phyloP scores from a whole-genome alignment of 1,140 invertebrate species.

The Protaetia brevitarsis region DNA sequence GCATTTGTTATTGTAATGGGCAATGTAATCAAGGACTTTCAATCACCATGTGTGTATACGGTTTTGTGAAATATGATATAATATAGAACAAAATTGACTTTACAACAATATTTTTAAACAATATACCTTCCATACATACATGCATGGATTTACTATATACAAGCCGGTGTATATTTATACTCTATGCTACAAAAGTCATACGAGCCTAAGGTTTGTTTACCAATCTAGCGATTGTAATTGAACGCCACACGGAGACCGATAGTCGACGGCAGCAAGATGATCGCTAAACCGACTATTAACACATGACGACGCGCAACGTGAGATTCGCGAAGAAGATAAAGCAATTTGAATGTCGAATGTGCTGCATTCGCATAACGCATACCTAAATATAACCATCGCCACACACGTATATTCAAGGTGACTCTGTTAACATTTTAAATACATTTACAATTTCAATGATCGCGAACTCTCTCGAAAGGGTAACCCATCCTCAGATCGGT shows the following conservation, averaged over 20 bases:
- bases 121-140: too few species aligned
- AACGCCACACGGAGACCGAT: neutral
- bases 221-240: neutral
- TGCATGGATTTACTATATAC: too few species aligned
- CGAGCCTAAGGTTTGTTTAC: too few species aligned
- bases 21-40: too few species aligned
- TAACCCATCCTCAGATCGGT: neutral
- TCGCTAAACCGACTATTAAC: neutral
- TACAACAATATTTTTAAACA: too few species aligned
- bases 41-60: too few species aligned
- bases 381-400: constrained; percentile 7
- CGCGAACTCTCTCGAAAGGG: neutral
- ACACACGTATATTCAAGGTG: constrained; percentile 2
- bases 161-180: too few species aligned
- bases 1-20: too few species aligned
- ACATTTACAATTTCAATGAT: neutral
- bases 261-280: neutral
- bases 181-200: too few species aligned
- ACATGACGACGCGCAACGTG: constrained; percentile 11
- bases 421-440: constrained; percentile 6
- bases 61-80: too few species aligned
- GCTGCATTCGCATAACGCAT: constrained; percentile 10
- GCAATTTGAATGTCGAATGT: constrained; percentile 14
- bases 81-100: too few species aligned
- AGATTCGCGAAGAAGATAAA: neutral